Conservation (phyloP, 2,888 invertebrate species). For the Ochropacha duplaris region DNA sequence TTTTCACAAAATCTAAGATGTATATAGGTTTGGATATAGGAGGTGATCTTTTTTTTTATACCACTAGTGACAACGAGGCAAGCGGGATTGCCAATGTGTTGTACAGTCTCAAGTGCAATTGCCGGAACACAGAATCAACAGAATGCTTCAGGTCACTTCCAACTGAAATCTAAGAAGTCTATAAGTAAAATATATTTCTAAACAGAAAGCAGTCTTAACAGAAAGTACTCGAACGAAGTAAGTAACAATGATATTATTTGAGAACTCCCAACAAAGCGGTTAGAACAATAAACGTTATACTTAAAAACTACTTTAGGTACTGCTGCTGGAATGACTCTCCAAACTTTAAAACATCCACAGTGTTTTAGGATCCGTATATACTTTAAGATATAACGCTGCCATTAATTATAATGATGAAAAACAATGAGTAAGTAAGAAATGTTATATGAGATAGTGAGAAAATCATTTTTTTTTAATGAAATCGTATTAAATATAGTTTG, state of each 20-base stretch:
- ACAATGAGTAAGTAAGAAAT: not conserved
- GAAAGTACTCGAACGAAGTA: not conserved
- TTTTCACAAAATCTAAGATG: too few relatives aligned
- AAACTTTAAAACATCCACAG: constrained; percentile 34
- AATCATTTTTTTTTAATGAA: too few relatives aligned
- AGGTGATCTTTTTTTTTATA: too few relatives aligned
- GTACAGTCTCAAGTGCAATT: too few relatives aligned
- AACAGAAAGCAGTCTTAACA: not conserved
- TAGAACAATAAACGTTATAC: constrained; percentile 45
- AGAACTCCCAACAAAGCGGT: constrained; percentile 30
- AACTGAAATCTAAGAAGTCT: not conserved
- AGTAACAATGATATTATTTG: constrained; percentile 30
- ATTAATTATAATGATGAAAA: not conserved
- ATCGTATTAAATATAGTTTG: too few relatives aligned
- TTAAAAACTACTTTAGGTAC: constrained; percentile 50
- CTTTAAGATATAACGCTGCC: constrained; percentile 5
- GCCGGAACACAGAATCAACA: too few relatives aligned
- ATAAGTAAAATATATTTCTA: not conserved
- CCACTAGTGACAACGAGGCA: too few relatives aligned
- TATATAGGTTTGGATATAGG: too few relatives aligned
- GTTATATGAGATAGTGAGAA: too few relatives aligned
- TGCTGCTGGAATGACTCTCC: constrained; percentile 37
- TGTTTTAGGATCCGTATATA: constrained; percentile 10
- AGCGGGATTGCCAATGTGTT: too few relatives aligned
- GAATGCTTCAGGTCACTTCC: too few relatives aligned